A percentile compares a stretch with the other conserved stretches of the same genome.
Evolutionary conservation across 2,888 invertebrate species (phyloP).

Genomic region (Mimachlamys varia): DNA sequence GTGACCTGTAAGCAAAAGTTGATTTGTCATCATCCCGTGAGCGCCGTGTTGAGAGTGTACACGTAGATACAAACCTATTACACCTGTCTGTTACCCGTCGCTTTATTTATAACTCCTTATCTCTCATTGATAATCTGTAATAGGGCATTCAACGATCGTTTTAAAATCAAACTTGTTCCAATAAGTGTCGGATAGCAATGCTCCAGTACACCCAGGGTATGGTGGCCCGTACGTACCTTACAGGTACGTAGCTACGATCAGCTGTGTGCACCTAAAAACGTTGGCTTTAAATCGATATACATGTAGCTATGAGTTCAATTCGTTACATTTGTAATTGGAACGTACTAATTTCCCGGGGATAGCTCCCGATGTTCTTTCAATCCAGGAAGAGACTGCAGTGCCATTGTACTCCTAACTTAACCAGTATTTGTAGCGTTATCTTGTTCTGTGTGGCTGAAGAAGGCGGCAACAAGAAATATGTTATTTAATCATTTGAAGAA

Average conservation of each 20-base stretch:
- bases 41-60: neutral
- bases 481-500: too few species aligned
- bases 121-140: neutral
- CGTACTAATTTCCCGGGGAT: too few species aligned
- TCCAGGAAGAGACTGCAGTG: too few species aligned
- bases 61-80: neutral
- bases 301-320: too few species aligned
- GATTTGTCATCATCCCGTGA: neutral
- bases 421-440: too few species aligned
- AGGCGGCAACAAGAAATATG: too few species aligned
- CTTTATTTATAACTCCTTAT: neutral
- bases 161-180: neutral
- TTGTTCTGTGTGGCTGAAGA: too few species aligned
- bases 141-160: neutral
- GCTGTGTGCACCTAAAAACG: neutral
- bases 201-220: neutral
- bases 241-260: neutral
- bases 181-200: neutral
- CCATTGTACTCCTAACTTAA: too few species aligned
- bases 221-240: neutral
- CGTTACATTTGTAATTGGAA: too few species aligned
- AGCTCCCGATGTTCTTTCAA: too few species aligned
- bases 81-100: neutral
- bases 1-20: neutral
- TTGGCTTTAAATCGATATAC: neutral